Base-by-base conservation (phyloP, 64 coral and sea anemone species). In the Montipora cactus region DNA sequence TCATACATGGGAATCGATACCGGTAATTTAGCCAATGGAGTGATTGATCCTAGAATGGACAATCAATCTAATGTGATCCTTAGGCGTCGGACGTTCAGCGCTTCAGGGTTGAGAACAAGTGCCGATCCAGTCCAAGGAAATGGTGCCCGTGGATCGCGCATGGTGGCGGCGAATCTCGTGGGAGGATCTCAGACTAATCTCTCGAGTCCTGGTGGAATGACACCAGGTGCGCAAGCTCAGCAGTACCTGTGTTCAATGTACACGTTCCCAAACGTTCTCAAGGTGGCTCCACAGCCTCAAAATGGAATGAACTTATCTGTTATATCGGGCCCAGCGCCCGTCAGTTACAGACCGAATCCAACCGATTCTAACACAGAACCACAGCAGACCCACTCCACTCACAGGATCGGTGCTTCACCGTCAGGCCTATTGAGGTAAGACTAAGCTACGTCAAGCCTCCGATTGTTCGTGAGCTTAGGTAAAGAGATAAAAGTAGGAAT, bases 321-420 rank as follows among this genome's bases (percentile, higher is more conserved):
- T 22, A 99, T 99, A 76, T 96, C 98, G 10, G 98, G 98, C 18
- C 98, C 97, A 18, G 98, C 98, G 0, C 98, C 98, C 4, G 90
- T 99, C 18, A 89, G 58, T 49, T 89, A 96, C 70, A 84, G 95
- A 76, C 45, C 92, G 55, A 86, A 15, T 80, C 76, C 18, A 70
- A 53, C 57, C 25, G 67, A 22, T 73, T 45, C 49, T 61, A 48
- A 7, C 4, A 23, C 51, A 28, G 53, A 18, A 79, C 59, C 28
- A 46, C 85, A 50, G 47, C 59, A 19, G 84, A 55, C 61, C 76
- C 48, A 78, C 75, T 77, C 70, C 21, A 44, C 59, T 45, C 37
- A 57, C 25, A 74, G 53, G 58, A 74, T 49, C 16, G 68, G 7
- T 84, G 59, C 69, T 16, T 71, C 53, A 44, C 74, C 87, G 16